Percentiles rank a stretch among this genome's conserved stretches.
These are phyloP conservation scores for Dynastes tityus DNA, from an alignment of 2,888 invertebrate species.

Conservation along the genomic window DNA sequence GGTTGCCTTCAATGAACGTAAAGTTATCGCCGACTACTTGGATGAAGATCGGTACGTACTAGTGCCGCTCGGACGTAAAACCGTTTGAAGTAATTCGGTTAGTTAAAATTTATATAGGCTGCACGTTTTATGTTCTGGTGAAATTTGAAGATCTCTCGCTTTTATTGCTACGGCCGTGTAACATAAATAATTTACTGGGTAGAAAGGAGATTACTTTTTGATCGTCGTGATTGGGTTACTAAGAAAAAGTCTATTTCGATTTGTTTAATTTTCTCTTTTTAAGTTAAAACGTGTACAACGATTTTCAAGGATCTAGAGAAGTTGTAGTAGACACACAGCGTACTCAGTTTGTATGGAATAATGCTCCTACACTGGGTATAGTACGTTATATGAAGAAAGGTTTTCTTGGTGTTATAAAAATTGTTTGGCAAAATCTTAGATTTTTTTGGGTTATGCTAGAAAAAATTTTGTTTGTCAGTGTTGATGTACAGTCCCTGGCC, in stretches of 20 bases:
- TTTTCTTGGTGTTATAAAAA: too few relatives aligned
- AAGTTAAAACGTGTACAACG: too few relatives aligned
- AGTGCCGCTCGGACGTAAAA: background rate
- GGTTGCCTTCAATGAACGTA: background rate
- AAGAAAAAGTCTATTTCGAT: background rate
- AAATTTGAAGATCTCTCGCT: slow-evolving; percentile 3
- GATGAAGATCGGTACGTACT: background rate
- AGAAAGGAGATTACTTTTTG: background rate
- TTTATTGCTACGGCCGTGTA: background rate
- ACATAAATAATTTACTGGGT: background rate
- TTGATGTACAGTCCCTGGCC: too few relatives aligned
- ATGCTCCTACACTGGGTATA: too few relatives aligned
- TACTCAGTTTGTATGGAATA: too few relatives aligned
- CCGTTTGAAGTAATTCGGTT: background rate
- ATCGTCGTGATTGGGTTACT: background rate
- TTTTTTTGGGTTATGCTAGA: too few relatives aligned
- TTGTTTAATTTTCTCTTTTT: too few relatives aligned
- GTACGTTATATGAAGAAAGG: too few relatives aligned
- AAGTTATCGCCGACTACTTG: background rate
- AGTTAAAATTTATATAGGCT: background rate
- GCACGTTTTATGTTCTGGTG: background rate
- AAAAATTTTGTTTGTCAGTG: too few relatives aligned
- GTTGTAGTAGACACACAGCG: too few relatives aligned
- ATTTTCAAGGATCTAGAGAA: too few relatives aligned
- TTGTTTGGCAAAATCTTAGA: too few relatives aligned